These are phyloP conservation scores for Amblyraja radiata DNA, from an alignment of 2,797 vertebrate species.

Conservation along the genomic window DNA sequence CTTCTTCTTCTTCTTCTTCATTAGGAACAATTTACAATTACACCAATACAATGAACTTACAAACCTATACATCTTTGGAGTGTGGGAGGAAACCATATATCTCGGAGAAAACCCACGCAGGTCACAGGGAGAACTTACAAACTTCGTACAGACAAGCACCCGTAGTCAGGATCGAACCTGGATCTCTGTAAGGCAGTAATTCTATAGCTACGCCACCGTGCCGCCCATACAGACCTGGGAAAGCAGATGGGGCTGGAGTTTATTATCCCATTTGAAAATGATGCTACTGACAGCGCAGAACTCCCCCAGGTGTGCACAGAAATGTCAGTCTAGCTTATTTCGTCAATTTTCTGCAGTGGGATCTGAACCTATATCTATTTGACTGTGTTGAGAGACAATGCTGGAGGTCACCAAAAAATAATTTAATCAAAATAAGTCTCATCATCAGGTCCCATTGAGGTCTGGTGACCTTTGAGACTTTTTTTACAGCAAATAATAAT, in stretches of 20 bases:
- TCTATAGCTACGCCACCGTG: no score
- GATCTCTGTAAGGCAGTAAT: no score
- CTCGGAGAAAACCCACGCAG: no score
- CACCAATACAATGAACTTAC: no score
- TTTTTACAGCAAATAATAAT: neutral
- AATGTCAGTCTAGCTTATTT: neutral
- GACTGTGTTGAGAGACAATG: neutral
- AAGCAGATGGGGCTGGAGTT: neutral
- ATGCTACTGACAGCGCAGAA: neutral
- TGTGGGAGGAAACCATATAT: no score
- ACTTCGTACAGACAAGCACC: no score
- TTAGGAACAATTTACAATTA: no score
- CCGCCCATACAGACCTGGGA: neutral
- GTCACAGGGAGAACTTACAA: no score
- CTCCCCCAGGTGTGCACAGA: neutral
- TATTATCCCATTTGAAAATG: neutral
- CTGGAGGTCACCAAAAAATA: neutral
- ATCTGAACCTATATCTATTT: neutral
- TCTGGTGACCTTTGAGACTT: neutral
- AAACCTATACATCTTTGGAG: no score
- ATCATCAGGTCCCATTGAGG: neutral
- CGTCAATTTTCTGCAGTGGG: neutral
- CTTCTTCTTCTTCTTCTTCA: no score
- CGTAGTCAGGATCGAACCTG: no score
- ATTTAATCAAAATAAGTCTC: neutral